Evolutionary conservation across 1,140 invertebrate species (phyloP), one percentile per base, ranked within the genome.

Genomic region (Anthonomus grandis): DNA sequence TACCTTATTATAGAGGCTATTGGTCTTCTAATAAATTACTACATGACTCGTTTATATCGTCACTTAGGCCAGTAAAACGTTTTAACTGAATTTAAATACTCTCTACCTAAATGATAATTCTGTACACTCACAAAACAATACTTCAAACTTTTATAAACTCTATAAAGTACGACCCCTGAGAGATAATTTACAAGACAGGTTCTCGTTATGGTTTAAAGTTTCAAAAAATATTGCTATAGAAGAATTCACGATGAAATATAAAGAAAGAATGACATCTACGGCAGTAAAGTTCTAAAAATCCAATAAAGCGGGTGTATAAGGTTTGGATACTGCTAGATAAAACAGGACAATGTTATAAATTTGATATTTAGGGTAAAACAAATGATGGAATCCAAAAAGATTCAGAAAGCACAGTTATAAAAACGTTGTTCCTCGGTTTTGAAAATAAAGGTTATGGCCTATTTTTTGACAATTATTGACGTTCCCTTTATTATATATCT

Each of bases 381-480:
- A 36, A 15, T 9, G 18, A 59, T 45, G 17, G 12, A 15, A 50
- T 58, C 39, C 66, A 69, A 59, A 70, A 60, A 36, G 61, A 17
- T 67, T 37, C 75, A 60, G 73, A 70, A 49, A 60, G 58, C 54
- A 62, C 68, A 64, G 47, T 64, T 15, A 49, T 64, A n/a, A 45
- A 52, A 15, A 38, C 49, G 12, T 49, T 64, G 12, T 24, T 25
- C 3, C 59, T 65, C 53, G 53, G 55, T 55, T 61, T 69, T 50
- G 53, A 60, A 60, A 62, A 68, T 53, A 65, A 68, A 25, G 42
- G 47, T 15, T 53, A n/a, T n/a, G n/a, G n/a, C n/a, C n/a, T n/a
- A 66, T 54, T 63, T 61, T 74, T 75, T 62, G 73, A 77, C 53
- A 76, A 76, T 67, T 75, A 62, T 71, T 76, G n/a, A n/a, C n/a